phyloP scores from a whole-genome alignment of 2,113 vertebrate species.

The Entelurus aequoreus region DNA sequence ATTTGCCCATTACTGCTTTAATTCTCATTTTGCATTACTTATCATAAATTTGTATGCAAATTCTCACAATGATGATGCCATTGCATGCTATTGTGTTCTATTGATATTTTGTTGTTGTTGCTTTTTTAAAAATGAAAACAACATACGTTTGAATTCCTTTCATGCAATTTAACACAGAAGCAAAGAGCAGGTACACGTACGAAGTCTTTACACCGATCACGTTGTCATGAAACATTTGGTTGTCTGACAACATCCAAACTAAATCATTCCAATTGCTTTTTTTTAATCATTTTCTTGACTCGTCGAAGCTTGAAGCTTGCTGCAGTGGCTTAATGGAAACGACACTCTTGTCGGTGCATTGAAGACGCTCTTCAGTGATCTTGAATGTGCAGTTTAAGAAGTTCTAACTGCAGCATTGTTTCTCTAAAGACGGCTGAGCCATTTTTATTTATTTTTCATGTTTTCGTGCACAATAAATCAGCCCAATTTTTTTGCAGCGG shows the following conservation, averaged over 20 bases:
- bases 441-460: conserved; percentile 23
- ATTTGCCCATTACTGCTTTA: neutral
- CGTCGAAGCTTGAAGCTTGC: neutral
- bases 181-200: too few relatives aligned
- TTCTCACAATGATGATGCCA: too few relatives aligned
- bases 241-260: neutral
- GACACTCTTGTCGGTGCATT: neutral
- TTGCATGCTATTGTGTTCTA: too few relatives aligned
- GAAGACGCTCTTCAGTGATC: conserved; percentile 2
- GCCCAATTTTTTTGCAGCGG: neutral
- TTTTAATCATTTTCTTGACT: neutral
- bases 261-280: neutral
- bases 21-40: too few relatives aligned
- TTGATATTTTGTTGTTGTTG: too few relatives aligned
- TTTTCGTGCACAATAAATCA: conserved; percentile 3
- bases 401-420: conserved; percentile 1
- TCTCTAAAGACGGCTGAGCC: neutral
- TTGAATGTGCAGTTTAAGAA: neutral
- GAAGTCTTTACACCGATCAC: too few relatives aligned
- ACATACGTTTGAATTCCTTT: too few relatives aligned
- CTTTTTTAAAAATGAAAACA: too few relatives aligned
- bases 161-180: too few relatives aligned
- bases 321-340: neutral
- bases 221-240: neutral
- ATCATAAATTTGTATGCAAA: too few relatives aligned